Evolutionary conservation across 2,113 vertebrate genomes (phyloP).

Genomic region (Epinephelus cyanopodus): DNA sequence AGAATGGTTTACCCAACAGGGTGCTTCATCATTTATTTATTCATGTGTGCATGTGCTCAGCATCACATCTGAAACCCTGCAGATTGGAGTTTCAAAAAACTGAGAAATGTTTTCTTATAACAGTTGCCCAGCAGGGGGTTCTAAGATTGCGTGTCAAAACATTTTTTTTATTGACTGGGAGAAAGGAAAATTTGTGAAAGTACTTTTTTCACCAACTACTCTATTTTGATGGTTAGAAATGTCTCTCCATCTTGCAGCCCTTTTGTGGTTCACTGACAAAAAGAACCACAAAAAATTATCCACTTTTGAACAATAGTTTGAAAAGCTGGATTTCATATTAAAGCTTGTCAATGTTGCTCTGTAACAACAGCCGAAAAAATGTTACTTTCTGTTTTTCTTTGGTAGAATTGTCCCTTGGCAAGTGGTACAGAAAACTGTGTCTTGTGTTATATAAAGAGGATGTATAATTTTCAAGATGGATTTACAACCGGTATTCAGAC

Average conservation of each 20-base stretch:
- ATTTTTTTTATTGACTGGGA: not conserved
- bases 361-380: not conserved
- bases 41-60: not conserved
- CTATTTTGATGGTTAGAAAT: not conserved
- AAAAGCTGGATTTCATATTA: not conserved
- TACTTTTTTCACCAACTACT: not conserved
- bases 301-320: not conserved
- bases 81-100: not conserved
- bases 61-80: slow-evolving; percentile 2
- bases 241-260: not conserved
- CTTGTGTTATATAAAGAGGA: not conserved
- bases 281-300: not conserved
- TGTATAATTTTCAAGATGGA: not conserved
- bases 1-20: slow-evolving; percentile 25
- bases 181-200: not conserved
- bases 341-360: not conserved
- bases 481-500: slow-evolving; percentile 17
- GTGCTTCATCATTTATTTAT: not conserved
- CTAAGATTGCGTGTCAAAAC: not conserved
- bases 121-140: not conserved
- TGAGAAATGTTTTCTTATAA: not conserved
- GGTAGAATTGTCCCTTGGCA: not conserved
- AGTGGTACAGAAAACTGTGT: not conserved
- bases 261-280: not conserved
- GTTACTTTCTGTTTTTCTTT: not conserved